phyloP scores from a whole-genome alignment of 1,140 invertebrate genomes.

The Drosophila serrata region DNA sequence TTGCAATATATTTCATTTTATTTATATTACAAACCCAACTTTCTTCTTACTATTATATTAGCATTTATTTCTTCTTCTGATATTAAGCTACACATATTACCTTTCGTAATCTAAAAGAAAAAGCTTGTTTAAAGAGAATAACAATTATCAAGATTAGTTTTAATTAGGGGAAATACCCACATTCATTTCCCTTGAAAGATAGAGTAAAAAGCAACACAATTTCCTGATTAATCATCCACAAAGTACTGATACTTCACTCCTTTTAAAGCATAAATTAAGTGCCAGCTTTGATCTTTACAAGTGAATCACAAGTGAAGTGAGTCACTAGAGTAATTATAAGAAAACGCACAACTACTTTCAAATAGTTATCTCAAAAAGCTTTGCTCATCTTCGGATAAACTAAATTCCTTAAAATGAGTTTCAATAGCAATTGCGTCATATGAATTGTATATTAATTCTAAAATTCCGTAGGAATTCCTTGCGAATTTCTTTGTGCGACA shows the following conservation, averaged over 20 bases:
- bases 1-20: no score
- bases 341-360: constrained; percentile 4
- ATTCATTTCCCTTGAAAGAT: not conserved
- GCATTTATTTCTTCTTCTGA: not conserved
- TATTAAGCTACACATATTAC: not conserved
- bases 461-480: not conserved
- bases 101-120: not conserved
- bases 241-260: constrained; percentile 5
- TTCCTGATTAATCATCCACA: constrained; percentile 30
- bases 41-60: no score
- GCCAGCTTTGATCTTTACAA: constrained; percentile 16
- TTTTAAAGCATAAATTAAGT: constrained; percentile 10
- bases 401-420: not conserved
- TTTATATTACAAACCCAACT: no score
- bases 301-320: constrained; percentile 19
- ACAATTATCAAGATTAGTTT: not conserved
- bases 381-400: not conserved
- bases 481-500: constrained; percentile 27
- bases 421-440: not conserved
- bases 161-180: not conserved
- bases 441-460: not conserved
- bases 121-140: not conserved
- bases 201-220: not conserved
- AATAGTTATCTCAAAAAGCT: constrained; percentile 16
- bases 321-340: constrained; percentile 12